Conservation (phyloP, 2,888 invertebrate species). For the Eledona agricola region DNA sequence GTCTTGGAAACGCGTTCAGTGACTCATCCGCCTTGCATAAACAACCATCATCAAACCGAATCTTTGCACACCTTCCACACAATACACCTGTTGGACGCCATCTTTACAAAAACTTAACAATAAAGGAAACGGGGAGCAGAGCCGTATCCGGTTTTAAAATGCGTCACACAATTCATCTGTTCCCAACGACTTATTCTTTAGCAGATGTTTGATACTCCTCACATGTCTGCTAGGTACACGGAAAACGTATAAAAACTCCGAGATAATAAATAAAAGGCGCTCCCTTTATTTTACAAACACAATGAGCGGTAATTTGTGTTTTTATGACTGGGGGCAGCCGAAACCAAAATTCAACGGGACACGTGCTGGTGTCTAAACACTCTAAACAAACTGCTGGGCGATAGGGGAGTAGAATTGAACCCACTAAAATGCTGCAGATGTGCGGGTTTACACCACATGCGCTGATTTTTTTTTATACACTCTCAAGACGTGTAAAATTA, state of each 20-base stretch:
- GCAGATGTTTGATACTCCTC: constrained; percentile 17
- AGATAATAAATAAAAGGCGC: constrained; percentile 24
- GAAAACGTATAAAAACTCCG: constrained; percentile 6
- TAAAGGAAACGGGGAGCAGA: constrained; percentile 18
- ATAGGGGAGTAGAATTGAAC: neutral
- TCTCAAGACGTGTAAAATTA: neutral
- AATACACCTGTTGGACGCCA: too few relatives aligned
- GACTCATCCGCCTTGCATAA: too few relatives aligned
- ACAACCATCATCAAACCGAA: too few relatives aligned
- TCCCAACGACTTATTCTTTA: constrained; percentile 4
- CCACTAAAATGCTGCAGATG: constrained; percentile 1
- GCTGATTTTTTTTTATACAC: constrained; percentile 3
- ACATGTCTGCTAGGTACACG: constrained; percentile 3
- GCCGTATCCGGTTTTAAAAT: constrained; percentile 28
- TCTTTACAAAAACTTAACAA: constrained; percentile 12
- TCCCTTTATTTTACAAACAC: constrained; percentile 17
- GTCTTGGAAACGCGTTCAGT: too few relatives aligned
- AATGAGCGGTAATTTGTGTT: constrained; percentile 12
- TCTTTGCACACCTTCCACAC: too few relatives aligned
- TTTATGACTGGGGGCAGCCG: constrained; percentile 8
- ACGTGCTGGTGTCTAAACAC: constrained; percentile 6
- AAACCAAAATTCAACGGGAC: too few relatives aligned
- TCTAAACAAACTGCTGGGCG: constrained; percentile 6
- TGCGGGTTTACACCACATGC: constrained; percentile 2
- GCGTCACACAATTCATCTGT: constrained; percentile 29